A percentile compares a stretch with the other conserved stretches of the same genome.
phyloP scores from a whole-genome alignment of 1,140 invertebrate species.

The Aradophagus sp. region DNA sequence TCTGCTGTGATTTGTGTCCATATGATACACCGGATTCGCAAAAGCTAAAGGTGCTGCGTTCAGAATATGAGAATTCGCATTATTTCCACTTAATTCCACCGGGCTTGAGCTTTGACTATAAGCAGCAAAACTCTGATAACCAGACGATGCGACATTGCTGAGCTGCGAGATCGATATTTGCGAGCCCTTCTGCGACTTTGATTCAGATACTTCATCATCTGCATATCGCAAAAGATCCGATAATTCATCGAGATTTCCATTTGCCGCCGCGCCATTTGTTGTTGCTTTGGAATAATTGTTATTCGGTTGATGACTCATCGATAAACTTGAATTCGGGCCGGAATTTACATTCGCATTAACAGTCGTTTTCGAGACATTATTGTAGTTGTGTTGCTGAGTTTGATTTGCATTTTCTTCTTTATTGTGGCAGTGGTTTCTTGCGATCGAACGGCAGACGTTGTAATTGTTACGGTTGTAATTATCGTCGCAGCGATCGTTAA shows the following conservation, averaged over 20 bases:
- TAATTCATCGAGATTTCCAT: conserved; percentile 80
- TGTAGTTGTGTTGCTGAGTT: conserved; percentile 71
- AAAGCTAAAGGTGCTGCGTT: conserved; percentile 84
- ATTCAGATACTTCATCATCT: conserved; percentile 72
- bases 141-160: conserved; percentile 89
- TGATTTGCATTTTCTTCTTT: conserved; percentile 76
- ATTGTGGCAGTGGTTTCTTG: conserved; percentile 66
- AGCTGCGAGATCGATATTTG: conserved; percentile 84
- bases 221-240: conserved; percentile 81
- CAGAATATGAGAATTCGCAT: conserved; percentile 75
- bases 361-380: conserved; percentile 71
- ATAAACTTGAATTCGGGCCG: conserved; percentile 63
- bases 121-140: conserved; percentile 92
- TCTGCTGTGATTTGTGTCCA: conserved; percentile 74
- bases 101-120: conserved; percentile 93
- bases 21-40: conserved; percentile 89
- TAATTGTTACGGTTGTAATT: conserved; percentile 72
- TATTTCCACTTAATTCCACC: conserved; percentile 80
- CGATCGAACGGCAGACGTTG: conserved; percentile 66
- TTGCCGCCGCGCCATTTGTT: conserved; percentile 56
- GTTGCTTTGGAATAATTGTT: conserved; percentile 68
- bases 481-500: conserved; percentile 68
- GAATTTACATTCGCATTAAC: conserved; percentile 70
- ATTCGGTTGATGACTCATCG: conserved; percentile 69
- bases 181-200: conserved; percentile 73